A percentile compares a stretch with the other conserved stretches of the same genome.
phyloP scores from a whole-genome alignment of 2,113 vertebrate species.

The Rhinolophus sinicus region DNA sequence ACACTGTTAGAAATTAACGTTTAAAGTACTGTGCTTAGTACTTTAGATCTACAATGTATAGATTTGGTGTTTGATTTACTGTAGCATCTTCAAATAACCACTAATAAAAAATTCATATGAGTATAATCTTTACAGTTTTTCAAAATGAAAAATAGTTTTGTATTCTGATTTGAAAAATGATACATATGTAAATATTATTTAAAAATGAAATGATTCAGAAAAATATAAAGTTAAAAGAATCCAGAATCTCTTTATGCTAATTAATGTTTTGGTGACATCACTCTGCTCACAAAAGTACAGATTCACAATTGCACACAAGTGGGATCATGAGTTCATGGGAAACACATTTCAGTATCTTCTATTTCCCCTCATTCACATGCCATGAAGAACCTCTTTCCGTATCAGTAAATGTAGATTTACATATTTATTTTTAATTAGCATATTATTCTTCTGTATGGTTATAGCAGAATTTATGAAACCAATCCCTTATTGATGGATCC shows the following conservation, averaged over 20 bases:
- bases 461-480: background rate
- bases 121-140: background rate
- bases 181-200: background rate
- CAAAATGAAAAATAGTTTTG: background rate
- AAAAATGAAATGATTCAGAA: background rate
- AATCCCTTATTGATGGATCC: background rate
- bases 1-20: background rate
- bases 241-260: background rate
- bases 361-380: background rate
- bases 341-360: background rate
- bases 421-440: background rate
- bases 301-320: background rate
- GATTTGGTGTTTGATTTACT: background rate
- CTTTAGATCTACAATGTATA: background rate
- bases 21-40: background rate
- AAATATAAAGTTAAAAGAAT: background rate
- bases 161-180: constrained; percentile 23
- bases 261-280: background rate
- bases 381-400: background rate
- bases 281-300: background rate
- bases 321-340: background rate
- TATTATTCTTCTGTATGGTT: background rate
- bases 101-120: background rate
- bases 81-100: background rate
- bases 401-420: background rate